A percentile compares a stretch with the other conserved stretches of the same genome.
Conservation (phyloP, 1,140 invertebrate species). For the Panulirus ornatus region DNA sequence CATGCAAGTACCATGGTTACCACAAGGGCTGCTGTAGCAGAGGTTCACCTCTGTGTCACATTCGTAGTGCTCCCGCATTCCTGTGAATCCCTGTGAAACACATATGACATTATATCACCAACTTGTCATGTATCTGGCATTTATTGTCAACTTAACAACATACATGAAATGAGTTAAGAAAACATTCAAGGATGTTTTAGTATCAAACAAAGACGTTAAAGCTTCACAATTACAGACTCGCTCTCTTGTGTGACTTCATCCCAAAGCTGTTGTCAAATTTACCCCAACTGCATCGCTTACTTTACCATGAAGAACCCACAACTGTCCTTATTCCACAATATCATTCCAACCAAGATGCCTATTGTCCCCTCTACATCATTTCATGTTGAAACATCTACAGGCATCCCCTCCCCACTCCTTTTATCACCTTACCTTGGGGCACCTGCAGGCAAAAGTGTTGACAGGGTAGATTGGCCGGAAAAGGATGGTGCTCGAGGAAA, state of each 20-base stretch:
- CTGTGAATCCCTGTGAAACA: slow-evolving; percentile 87
- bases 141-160: too few species aligned
- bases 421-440: slow-evolving; percentile 82
- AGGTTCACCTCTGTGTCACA: slow-evolving; percentile 98
- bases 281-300: too few species aligned
- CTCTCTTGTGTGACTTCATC: too few species aligned
- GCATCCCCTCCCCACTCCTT: not conserved
- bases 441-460: slow-evolving; percentile 95
- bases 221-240: too few species aligned
- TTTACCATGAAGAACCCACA: too few species aligned
- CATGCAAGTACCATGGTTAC: slow-evolving; percentile 92
- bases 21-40: slow-evolving; percentile 97
- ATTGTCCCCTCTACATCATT: not conserved
- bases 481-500: slow-evolving; percentile 91
- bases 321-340: not conserved
- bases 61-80: slow-evolving; percentile 92
- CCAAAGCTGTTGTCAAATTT: too few species aligned
- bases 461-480: slow-evolving; percentile 97
- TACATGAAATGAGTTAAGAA: too few species aligned
- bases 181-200: too few species aligned
- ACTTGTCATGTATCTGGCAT: too few species aligned
- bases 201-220: not conserved
- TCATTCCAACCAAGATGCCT: too few species aligned
- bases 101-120: not conserved
- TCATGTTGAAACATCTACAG: not conserved